Conservation (phyloP, 2,797 vertebrate genomes). For the Melopsittacus undulatus region DNA sequence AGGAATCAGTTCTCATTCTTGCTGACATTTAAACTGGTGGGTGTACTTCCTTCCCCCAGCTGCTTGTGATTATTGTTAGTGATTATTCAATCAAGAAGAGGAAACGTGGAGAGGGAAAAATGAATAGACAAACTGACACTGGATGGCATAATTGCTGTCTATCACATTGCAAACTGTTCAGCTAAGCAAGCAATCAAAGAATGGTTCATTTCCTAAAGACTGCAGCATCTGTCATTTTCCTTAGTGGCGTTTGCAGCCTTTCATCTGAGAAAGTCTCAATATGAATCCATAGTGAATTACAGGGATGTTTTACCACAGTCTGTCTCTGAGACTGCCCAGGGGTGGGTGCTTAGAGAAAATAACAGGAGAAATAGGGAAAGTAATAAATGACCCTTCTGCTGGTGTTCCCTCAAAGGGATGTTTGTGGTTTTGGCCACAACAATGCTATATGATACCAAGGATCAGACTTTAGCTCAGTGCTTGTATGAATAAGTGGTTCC, state of each 20-base stretch:
- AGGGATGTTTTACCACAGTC: not conserved
- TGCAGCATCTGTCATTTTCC: constrained; percentile 26
- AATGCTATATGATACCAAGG: accelerated
- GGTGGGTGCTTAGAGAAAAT: not conserved
- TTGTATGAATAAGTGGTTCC: not conserved
- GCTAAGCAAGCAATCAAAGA: constrained; percentile 61
- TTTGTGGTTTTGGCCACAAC: not conserved
- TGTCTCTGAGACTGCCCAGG: not conserved
- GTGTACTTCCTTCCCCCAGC: constrained; percentile 63
- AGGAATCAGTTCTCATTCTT: constrained; percentile 39
- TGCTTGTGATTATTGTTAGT: constrained; percentile 57
- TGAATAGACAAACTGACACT: constrained; percentile 51
- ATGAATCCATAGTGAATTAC: not conserved
- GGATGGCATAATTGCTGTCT: constrained; percentile 57
- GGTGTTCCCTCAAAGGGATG: not conserved
- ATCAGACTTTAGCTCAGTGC: not conserved
- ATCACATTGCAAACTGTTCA: constrained; percentile 41
- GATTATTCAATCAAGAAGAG: constrained; percentile 61
- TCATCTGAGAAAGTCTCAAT: not conserved
- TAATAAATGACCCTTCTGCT: not conserved
- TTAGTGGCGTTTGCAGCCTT: not conserved
- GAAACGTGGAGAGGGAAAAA: constrained; percentile 51
- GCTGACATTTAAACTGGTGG: constrained; percentile 52
- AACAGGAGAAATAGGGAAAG: not conserved
- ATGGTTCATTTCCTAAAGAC: constrained; percentile 54